Conservation (phyloP, 2,888 invertebrate species). For the Zele albiditarsus region DNA sequence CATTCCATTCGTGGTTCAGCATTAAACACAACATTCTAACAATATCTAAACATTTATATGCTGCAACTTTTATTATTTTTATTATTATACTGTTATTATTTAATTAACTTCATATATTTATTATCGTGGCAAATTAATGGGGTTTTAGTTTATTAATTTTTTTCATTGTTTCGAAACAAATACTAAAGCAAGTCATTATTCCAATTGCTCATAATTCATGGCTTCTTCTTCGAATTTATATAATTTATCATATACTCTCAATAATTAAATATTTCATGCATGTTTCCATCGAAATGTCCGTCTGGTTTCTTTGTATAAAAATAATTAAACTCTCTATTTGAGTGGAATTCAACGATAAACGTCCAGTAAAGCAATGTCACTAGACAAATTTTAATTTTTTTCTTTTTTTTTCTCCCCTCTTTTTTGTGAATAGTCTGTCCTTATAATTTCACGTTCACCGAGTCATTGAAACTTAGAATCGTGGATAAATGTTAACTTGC, state of each 20-base stretch:
- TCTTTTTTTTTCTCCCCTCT: constrained; percentile 7
- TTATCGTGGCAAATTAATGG: background rate
- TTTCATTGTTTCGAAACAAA: too few species aligned
- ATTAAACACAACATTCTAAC: constrained; percentile 34
- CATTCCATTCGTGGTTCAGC: constrained; percentile 19
- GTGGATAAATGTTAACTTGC: background rate
- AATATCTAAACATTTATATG: constrained; percentile 46
- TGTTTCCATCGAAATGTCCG: constrained; percentile 11
- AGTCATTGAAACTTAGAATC: constrained; percentile 23
- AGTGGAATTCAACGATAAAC: constrained; percentile 54
- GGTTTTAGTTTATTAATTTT: background rate
- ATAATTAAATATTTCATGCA: background rate
- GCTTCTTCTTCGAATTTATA: background rate
- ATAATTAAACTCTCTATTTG: constrained; percentile 63
- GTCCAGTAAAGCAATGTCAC: constrained; percentile 37
- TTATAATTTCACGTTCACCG: constrained; percentile 13
- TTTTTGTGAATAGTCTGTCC: background rate
- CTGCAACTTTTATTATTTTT: background rate
- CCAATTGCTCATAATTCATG: background rate
- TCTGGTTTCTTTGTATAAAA: constrained; percentile 57
- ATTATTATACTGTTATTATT: constrained; percentile 30
- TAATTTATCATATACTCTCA: background rate
- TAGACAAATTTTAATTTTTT: constrained; percentile 34
- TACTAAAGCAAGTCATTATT: background rate
- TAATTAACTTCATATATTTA: background rate